A percentile compares a stretch with the other conserved stretches of the same genome.
These are phyloP conservation scores for Cossypha niveicapilla DNA, from an alignment of 2,797 vertebrate species.

Conservation along the genomic window DNA sequence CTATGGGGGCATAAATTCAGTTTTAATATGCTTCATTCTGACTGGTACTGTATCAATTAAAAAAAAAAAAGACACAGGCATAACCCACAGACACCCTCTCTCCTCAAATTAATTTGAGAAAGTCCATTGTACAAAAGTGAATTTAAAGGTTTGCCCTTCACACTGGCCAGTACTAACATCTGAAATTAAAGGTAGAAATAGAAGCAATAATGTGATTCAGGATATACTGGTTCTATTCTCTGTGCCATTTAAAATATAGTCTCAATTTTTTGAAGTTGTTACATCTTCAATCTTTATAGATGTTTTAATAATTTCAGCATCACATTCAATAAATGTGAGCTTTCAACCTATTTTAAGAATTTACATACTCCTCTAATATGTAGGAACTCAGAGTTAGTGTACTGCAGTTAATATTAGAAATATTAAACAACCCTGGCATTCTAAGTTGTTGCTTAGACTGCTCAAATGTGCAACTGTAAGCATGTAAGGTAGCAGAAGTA, in stretches of 20 bases:
- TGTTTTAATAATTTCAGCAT: background rate
- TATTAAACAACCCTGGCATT: background rate
- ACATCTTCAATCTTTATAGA: background rate
- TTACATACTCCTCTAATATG: background rate
- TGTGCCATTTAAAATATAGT: background rate
- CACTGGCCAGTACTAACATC: background rate
- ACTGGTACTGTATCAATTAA: background rate
- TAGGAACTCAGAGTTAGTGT: background rate
- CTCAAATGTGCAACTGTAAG: background rate
- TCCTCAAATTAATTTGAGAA: background rate
- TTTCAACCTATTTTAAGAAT: background rate
- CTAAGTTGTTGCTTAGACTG: background rate
- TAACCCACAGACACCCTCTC: fast-evolving
- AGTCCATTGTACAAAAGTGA: background rate
- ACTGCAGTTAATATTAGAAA: background rate
- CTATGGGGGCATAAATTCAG: background rate
- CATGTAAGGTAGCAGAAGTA: background rate
- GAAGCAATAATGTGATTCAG: background rate
- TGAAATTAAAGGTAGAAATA: background rate
- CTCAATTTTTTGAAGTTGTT: background rate
- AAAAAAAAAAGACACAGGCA: background rate
- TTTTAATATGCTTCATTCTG: background rate
- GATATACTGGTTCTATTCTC: background rate
- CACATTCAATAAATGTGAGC: background rate
- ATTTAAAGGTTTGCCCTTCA: background rate